Evolutionary conservation across 2,888 invertebrate genomes (phyloP), one percentile per base, ranked within the genome.

Genomic region (Charanyca ferruginea): DNA sequence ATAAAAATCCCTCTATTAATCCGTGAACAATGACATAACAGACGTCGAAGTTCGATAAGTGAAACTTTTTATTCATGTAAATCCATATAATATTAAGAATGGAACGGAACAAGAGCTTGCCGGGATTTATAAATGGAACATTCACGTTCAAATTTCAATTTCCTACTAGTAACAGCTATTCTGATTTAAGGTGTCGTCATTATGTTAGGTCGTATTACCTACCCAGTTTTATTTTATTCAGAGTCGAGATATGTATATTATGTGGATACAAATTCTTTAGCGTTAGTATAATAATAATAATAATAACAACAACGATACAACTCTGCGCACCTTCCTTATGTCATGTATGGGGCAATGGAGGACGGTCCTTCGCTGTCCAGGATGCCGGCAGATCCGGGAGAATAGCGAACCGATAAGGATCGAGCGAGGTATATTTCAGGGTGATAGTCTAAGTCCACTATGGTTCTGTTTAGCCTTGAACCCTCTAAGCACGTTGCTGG

Each of bases 101-200:
- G 67, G 74, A 81, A 83, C 79, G 75, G 82, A 75, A 83, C 79
- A 80, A 81, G 75, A 80, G 80, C 77, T 80, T 75, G 79, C 79
- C 69, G 71, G 77, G 81, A 81, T 81, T 73, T 77, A 77, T 80
- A 76, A 83, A 83, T 84, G 70, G 83, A 73, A 83, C 81, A 77
- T 84, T 85, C 83, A 76, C 77, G 84, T 85, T 89, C 88, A 81
- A 86, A 87, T 90, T 91, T 90, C 91, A 91, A 91, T 91, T 91
- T 91, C 91, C 91, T 86, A 86, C 82, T 85, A 87, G 85, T 86
- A 85, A 87, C 85, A 83, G 84, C 82, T 83, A 83, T 82, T 85
- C 84, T 88, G 87, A 89, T 89, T 90, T 88, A 87, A 84, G 83
- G 76, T 82, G 76, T 80, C 69, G 53, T 79, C 60, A 76, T 75